phyloP scores from a whole-genome alignment of 2,888 invertebrate genomes.

The Troides oblongomaculatus region DNA sequence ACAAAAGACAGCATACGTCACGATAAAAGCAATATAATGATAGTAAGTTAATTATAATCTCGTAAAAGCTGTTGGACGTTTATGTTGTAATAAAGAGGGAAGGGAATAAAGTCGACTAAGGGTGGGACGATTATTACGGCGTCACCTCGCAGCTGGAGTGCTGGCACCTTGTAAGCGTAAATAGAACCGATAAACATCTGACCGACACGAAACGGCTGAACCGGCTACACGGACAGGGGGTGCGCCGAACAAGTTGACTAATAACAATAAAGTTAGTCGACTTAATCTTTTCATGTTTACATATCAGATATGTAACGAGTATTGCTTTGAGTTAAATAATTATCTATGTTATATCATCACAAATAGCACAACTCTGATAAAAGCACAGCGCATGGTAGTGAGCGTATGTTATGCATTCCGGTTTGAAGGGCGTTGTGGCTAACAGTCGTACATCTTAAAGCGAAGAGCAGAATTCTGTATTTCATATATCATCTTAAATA shows the following conservation, averaged over 20 bases:
- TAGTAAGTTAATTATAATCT: conserved; percentile 17
- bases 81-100: conserved; percentile 23
- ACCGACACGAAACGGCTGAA: conserved; percentile 13
- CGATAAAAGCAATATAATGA: conserved; percentile 7
- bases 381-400: too few relatives aligned
- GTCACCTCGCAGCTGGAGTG: conserved; percentile 22
- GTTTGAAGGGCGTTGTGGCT: too few relatives aligned
- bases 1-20: not conserved
- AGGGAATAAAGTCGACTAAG: conserved; percentile 15
- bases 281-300: conserved; percentile 2
- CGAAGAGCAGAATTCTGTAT: too few relatives aligned
- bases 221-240: conserved; percentile 8
- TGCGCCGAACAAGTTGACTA: conserved; percentile 4
- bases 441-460: too few relatives aligned
- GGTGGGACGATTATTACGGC: conserved; percentile 9
- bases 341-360: too few relatives aligned
- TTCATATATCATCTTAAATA: too few relatives aligned
- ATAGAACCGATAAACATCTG: conserved; percentile 20
- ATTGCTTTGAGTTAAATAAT: too few relatives aligned
- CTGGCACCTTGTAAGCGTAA: conserved; percentile 22
- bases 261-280: conserved; percentile 9
- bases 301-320: not conserved
- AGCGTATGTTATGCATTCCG: too few relatives aligned
- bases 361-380: too few relatives aligned
- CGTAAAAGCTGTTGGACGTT: conserved; percentile 26